Percentiles rank a stretch among this genome's conserved stretches.
Conservation (phyloP, 2,888 invertebrate genomes). For the Pinctada fucata region DNA sequence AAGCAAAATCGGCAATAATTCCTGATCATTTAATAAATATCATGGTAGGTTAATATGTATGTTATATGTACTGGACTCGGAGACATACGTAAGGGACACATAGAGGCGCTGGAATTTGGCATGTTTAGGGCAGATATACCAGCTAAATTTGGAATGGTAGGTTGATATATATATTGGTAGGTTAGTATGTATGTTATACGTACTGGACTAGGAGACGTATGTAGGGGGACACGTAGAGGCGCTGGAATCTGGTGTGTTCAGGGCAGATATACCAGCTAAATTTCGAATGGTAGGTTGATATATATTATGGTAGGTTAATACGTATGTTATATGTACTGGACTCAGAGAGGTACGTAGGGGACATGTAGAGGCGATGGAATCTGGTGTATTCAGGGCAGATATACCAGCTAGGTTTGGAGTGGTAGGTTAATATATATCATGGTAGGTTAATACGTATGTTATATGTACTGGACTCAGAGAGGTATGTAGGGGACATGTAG, state of each 20-base stretch:
- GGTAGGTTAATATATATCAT: no score
- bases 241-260: slow-evolving; percentile 96
- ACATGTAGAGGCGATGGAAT: background rate
- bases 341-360: no score
- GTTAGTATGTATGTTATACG: slow-evolving; percentile 99
- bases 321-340: no score
- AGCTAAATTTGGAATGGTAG: slow-evolving; percentile 80
- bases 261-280: slow-evolving; percentile 94
- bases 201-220: slow-evolving; percentile 97
- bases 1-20: no score
- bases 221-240: slow-evolving; percentile 99
- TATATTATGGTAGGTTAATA: no score
- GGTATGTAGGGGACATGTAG: slow-evolving; percentile 99
- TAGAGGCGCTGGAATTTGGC: slow-evolving; percentile 98
- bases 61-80: no score
- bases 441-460: no score
- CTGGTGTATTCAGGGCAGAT: background rate
- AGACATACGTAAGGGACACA: slow-evolving; percentile 99
- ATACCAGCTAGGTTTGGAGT: no score
- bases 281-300: slow-evolving; percentile 74
- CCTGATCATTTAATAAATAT: no score
- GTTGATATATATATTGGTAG: no score
- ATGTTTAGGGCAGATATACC: slow-evolving; percentile 98
- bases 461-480: slow-evolving; percentile 97
- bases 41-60: no score